Evolutionary conservation across 1,140 invertebrate species (phyloP), one percentile per base, ranked within the genome.

Genomic region (Pissodes strobi): DNA sequence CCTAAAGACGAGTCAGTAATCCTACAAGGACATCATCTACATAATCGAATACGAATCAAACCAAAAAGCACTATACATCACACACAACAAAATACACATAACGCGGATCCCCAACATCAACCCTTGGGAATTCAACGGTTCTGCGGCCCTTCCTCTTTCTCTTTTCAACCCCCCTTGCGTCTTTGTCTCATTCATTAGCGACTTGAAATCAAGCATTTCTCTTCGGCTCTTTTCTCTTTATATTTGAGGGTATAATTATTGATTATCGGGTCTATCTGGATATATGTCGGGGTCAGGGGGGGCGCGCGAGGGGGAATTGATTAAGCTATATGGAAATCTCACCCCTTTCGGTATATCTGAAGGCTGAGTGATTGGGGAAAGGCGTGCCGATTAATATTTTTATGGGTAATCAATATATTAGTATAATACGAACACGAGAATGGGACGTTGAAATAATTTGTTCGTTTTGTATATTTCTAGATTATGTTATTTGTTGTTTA

Each of bases 271-370:
- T 65, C 61, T 66, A 69, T 65, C 64, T 59, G 60, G 64, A 69
- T 69, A 62, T 69, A 64, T 62, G 58, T 37, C 30, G 58, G 27
- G 55, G 52, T 39, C 2, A 34, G 23, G 13, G 59, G 60, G 56
- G 41, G 48, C 22, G 19, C 4, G 55, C 19, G 45, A 39, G 57
- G 63, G 59, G 55, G 25, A 12, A 51, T 64, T 69, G 64, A 69
- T 69, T 69, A 69, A 66, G 68, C 68, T 69, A 69, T 66, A 69
- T 69, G 68, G 68, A 69, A 69, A 69, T 65, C 68, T 69, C 68
- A 69, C 68, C 68, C 68, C 68, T 69, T 69, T 66, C 64, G 52
- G 45, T 17, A 13, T 39, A 53, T 64, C 62, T 64, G 55, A 58
- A 65, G 59, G 63, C 64, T 69, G 68, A 69, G 27, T 66, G 68